Base-by-base conservation (phyloP, 2,113 vertebrate genomes). In the Oryzias curvinotus region DNA sequence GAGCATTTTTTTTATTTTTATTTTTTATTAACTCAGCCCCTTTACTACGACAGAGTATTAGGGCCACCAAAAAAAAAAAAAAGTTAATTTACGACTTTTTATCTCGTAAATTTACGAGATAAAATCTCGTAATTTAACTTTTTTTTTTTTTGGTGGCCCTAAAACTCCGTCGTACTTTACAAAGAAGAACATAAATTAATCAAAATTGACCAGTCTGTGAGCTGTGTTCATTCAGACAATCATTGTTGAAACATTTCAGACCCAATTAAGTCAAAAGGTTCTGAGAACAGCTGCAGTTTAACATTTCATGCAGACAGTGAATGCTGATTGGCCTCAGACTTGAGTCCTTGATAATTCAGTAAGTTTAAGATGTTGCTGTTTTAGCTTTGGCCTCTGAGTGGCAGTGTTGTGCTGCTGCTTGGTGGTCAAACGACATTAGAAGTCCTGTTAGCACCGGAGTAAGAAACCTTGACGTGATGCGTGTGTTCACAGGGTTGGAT, bases 401-500 rank as follows among this genome's bases (percentile, higher is more conserved):
- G 85, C 18, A 52, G 18, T 84, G 61, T 83, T 86, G 69, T 23
- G 7, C 56, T 26, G 45, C 58, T 10, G 28, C 13, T 15, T 8
- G 25, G 14, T 52, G 3, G 26, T 28, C 5, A 10, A n/a, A 43
- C 19, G 10, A 21, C 48, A 23, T 12, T 23, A 19, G 7, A 49
- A 26, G 17, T 43, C 43, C 19, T 50, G n/a, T 48, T 21, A 30
- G 45, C 64, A 50, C 42, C 57, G 58, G 21, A 55, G 53, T 13
- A 64, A 65, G 17, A 61, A 18, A 36, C 10, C 14, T 7, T 73
- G 68, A 77, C 66, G 4, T 41, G 17, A 78, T 71, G 7, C 28
- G 18, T 62, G 18, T 65, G 53, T 71, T 77, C 14, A 17, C 87
- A 98, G 96, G 25, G 95, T 98, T 1, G 97, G 96, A 73, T 98